Conservation (phyloP, 2,113 vertebrate genomes). For the Scomber japonicus region DNA sequence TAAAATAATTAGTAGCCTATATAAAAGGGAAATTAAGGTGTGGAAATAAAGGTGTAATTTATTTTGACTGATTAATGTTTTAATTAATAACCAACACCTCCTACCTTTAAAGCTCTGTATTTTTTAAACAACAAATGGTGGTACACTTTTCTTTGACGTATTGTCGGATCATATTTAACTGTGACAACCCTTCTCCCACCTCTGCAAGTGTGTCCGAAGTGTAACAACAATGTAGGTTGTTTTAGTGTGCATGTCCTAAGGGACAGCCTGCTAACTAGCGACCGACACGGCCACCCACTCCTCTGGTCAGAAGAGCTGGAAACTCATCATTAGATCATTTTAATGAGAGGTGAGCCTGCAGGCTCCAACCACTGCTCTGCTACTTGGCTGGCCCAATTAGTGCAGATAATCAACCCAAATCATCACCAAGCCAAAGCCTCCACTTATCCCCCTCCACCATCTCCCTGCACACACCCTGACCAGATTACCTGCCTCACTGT, state of each 20-base stretch:
- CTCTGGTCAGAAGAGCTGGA: slow-evolving; percentile 71
- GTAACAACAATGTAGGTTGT: slow-evolving; percentile 58
- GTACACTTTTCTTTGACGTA: slow-evolving; percentile 6
- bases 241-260: slow-evolving; percentile 60
- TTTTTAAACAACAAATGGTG: slow-evolving; percentile 31
- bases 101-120: slow-evolving; percentile 15
- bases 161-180: slow-evolving; percentile 27
- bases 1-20: slow-evolving; percentile 7
- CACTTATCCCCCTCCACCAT: slow-evolving; percentile 23
- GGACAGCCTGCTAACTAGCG: slow-evolving; percentile 75
- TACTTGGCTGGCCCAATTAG: slow-evolving; percentile 80
- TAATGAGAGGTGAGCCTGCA: slow-evolving; percentile 83
- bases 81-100: slow-evolving; percentile 53
- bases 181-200: slow-evolving; percentile 9
- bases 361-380: slow-evolving; percentile 67
- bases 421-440: slow-evolving; percentile 73
- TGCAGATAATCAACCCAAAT: slow-evolving; percentile 80
- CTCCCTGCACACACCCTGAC: slow-evolving; percentile 42
- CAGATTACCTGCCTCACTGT: slow-evolving; percentile 75
- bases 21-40: slow-evolving; percentile 3
- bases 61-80: slow-evolving; percentile 19
- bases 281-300: slow-evolving; percentile 56
- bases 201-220: slow-evolving; percentile 52
- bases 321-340: slow-evolving; percentile 80
- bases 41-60: slow-evolving; percentile 12